Evolutionary conservation across 2,113 vertebrate genomes (phyloP).

Genomic region (Excalfactoria chinensis): DNA sequence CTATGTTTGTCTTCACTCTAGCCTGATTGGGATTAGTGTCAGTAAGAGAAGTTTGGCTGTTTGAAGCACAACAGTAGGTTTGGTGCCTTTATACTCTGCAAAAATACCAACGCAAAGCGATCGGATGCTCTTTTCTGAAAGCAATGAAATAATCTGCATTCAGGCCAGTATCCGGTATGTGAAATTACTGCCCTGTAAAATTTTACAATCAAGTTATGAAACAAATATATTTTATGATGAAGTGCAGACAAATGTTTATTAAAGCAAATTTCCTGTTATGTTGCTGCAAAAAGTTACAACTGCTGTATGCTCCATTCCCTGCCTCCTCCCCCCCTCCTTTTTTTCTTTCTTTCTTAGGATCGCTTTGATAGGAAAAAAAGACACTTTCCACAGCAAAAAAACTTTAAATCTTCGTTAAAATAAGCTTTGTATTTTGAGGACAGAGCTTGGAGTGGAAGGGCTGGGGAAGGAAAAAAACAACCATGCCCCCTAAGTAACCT

Average conservation of each 20-base stretch:
- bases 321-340: too few relatives aligned
- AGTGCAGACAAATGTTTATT: not conserved
- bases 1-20: not conserved
- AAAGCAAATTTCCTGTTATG: constrained; percentile 12
- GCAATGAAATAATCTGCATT: constrained; percentile 7
- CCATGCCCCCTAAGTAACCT: constrained; percentile 39
- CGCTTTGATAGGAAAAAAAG: not conserved
- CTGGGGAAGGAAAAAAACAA: not conserved
- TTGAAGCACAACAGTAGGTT: not conserved
- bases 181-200: constrained; percentile 21
- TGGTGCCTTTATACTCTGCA: not conserved
- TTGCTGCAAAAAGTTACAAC: not conserved
- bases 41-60: not conserved
- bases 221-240: not conserved
- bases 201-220: constrained; percentile 27
- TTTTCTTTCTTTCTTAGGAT: too few relatives aligned
- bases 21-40: not conserved
- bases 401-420: constrained; percentile 6
- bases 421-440: constrained; percentile 5
- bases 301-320: not conserved
- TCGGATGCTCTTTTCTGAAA: constrained; percentile 8
- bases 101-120: not conserved
- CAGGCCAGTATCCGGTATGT: not conserved
- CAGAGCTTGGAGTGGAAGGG: not conserved
- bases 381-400: not conserved